Percentiles rank a stretch among this genome's conserved stretches.
Conservation (phyloP, 2,888 invertebrate genomes). For the Drosophila imparisetae region DNA sequence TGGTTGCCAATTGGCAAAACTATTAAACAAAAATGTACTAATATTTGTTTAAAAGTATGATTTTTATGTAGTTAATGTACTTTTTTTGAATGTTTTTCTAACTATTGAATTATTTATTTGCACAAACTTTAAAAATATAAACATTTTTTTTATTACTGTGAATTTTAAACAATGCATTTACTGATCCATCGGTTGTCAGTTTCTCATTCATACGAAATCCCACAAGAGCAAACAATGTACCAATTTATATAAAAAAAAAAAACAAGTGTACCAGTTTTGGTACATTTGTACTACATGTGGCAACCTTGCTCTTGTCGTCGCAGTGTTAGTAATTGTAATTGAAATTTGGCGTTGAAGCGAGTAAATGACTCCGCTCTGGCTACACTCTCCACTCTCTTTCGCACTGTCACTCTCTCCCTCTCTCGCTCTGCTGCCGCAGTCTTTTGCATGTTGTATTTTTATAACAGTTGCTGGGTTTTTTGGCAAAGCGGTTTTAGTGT, state of each 20-base stretch:
- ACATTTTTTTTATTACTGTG: neutral
- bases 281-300: slow-evolving; percentile 13
- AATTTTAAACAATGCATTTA: neutral
- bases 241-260: neutral
- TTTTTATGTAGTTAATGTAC: neutral
- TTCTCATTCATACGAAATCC: neutral
- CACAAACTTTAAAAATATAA: neutral
- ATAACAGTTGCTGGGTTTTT: slow-evolving; percentile 67
- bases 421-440: neutral
- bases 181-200: neutral
- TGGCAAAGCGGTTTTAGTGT: slow-evolving; percentile 64
- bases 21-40: neutral
- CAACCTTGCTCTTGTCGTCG: slow-evolving; percentile 9
- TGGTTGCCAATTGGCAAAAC: neutral
- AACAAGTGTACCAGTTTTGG: neutral
- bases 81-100: neutral
- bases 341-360: slow-evolving; percentile 82
- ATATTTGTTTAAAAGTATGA: no score
- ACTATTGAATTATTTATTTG: neutral
- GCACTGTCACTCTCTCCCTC: slow-evolving; percentile 4
- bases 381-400: slow-evolving; percentile 21
- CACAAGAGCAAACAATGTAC: neutral
- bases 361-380: slow-evolving; percentile 57
- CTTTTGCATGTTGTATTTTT: slow-evolving; percentile 55
- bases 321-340: slow-evolving; percentile 78